phyloP scores from a whole-genome alignment of 2,113 vertebrate genomes.

The Ellobius talpinus region DNA sequence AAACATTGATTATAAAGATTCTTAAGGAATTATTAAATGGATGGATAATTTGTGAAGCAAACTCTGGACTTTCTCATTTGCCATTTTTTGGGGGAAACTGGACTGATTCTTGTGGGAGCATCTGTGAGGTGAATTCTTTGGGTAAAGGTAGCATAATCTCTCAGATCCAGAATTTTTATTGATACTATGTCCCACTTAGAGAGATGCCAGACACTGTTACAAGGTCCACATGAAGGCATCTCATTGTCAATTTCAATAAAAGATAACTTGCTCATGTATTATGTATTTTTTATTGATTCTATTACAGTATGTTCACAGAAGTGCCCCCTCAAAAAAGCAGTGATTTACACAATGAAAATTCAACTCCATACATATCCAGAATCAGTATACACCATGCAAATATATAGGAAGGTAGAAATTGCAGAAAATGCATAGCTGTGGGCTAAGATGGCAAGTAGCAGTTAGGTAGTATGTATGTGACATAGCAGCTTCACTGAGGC shows the following conservation, averaged over 20 bases:
- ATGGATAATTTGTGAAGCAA: not conserved
- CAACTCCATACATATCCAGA: not conserved
- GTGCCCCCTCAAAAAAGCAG: not conserved
- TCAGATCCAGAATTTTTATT: not conserved
- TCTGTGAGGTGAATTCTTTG: not conserved
- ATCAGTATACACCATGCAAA: not conserved
- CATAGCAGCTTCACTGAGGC: not conserved
- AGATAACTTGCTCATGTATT: not conserved
- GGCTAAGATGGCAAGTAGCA: not conserved
- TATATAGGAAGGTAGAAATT: not conserved
- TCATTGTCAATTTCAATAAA: not conserved
- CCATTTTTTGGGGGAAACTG: not conserved
- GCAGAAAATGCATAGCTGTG: not conserved
- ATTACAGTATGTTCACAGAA: not conserved
- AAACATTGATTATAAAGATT: not conserved
- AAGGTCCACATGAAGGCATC: not conserved
- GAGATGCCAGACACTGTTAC: not conserved
- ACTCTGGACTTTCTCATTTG: not conserved
- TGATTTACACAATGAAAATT: not conserved
- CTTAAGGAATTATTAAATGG: not conserved
- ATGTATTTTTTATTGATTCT: not conserved
- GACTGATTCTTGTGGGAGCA: not conserved
- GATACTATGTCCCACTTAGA: not conserved
- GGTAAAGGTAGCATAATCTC: not conserved
- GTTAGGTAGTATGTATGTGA: not conserved